A percentile compares a stretch with the other conserved stretches of the same genome.
These are phyloP conservation scores for Cichladusa arquata DNA, from an alignment of 2,113 vertebrate genomes.

Conservation along the genomic window DNA sequence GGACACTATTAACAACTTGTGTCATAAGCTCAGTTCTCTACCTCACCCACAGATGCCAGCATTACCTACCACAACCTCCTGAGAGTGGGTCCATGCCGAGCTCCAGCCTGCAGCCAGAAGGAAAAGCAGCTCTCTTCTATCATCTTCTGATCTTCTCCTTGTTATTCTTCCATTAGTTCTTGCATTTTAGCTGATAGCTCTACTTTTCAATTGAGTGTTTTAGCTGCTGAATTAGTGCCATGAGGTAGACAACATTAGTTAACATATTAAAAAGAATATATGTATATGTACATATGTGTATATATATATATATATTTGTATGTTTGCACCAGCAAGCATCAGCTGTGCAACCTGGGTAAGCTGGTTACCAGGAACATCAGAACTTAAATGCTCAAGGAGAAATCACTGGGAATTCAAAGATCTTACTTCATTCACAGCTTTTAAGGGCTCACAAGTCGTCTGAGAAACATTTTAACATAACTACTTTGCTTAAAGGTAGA, in stretches of 20 bases:
- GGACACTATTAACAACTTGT: not conserved
- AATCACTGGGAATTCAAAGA: not conserved
- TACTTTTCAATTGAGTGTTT: not conserved
- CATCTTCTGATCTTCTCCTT: not conserved
- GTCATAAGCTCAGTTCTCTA: not conserved
- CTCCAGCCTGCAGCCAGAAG: not conserved
- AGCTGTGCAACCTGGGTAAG: not conserved
- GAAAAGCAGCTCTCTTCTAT: not conserved
- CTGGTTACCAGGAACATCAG: not conserved
- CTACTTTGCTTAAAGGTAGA: not conserved
- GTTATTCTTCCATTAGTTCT: not conserved
- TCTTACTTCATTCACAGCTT: not conserved
- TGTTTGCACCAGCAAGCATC: not conserved
- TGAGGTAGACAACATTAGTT: not conserved
- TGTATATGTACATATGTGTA: rapidly evolving
- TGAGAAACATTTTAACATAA: not conserved
- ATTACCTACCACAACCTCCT: not conserved
- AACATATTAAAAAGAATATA: not conserved
- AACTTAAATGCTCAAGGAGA: not conserved
- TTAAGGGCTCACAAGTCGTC: not conserved
- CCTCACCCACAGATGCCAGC: not conserved
- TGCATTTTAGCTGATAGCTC: not conserved
- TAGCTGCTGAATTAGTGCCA: not conserved
- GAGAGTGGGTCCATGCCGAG: not conserved
- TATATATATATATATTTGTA: not conserved